Evolutionary conservation across 1,140 invertebrate genomes (phyloP), one percentile per base, ranked within the genome.

Genomic region (Wiebesia pumilae): DNA sequence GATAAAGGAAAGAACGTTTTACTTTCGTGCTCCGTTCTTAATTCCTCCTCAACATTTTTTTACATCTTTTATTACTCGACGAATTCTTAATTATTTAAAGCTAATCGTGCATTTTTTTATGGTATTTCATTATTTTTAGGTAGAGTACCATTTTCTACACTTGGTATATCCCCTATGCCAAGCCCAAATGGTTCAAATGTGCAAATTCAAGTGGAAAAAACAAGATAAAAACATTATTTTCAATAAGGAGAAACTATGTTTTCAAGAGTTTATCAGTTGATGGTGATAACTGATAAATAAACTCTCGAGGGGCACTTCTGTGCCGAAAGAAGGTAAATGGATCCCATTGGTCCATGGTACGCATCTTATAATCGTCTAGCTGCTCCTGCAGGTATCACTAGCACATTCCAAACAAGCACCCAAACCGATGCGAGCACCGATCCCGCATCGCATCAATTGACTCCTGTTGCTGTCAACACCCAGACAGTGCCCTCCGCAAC

Each of bases 291-390:
- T 83, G 73, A 33, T 80, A 87, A 75, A 80, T 47, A 77, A 80
- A 73, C n/a, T 69, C 40, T 69, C 47, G 51, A 16, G 83, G 90
- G 92, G 91, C 91, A 92, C 91, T 88, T 89, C 86, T 9, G 75
- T 92, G 91, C 91, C 90, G 88, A 89, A 84, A 84, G 85, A 90
- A 91, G 90, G 90, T 91, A 87, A 90, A 97, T 97, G 96, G 96
- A 97, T 96, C 96, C 96, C 91, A 96, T 96, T 93, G 96, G 96
- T 94, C 96, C 96, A 94, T 97, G 96, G 96, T 96, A 96, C 92
- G 94, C 96, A 90, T 95, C 96, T 79, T 96, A 96, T 95, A 96
- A 96, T 94, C 95, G 96, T 89, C 92, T 97, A 91, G 94, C 95
- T 88, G 91, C 85, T 83, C 77, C 81, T 93, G 94, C 95, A 87